Base-by-base conservation (phyloP, 2,797 vertebrate species). In the Rousettus madagascariensis region DNA sequence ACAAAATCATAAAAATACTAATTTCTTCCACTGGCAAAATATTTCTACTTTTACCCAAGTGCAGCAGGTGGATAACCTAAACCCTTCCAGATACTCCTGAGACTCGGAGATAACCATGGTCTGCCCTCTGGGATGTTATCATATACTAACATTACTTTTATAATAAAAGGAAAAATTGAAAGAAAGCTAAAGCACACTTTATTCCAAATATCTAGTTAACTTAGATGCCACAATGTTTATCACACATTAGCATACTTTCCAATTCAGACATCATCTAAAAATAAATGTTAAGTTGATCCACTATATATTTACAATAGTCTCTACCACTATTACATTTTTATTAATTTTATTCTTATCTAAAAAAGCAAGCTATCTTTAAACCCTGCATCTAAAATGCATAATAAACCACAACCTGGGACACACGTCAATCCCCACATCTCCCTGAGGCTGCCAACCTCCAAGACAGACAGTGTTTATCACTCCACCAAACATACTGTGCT, bases 41-140 rank as follows among this genome's bases (percentile, higher is more conserved):
- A 22, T 53, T 95, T 95, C 55, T 89, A 84, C 80, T 51, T 89
- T 90, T 86, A 88, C 41, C 30, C 89, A 93, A 92, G 6, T 3
- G 6, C 5, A 95, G 66, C 69, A 97, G 75, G 46, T 82, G 30
- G 57, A 94, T 28, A 96, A 80, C 2, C 16, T 28, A 91, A 51
- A 51, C 38, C 33, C 43, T 72, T 63, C 61, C 19, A 38, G 53
- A 83, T 63, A 80, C 16, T 66, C 33, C 36, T 68, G 71, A 36
- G 91, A 92, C n/a, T 75, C 0, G 13, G 30, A 17, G 85, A 38
- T 41, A 38, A 87, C 66, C 66, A 51, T 1, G 38, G n/a, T 19
- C 92, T 93, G 8, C 24, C 86, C 77, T 66, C 78, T 38, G 22
- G 51, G 19, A 95, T 24, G 24, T 38, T 71, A 69, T 6, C 83